Conservation (phyloP, 2,113 vertebrate species). For the Microtus montanus region DNA sequence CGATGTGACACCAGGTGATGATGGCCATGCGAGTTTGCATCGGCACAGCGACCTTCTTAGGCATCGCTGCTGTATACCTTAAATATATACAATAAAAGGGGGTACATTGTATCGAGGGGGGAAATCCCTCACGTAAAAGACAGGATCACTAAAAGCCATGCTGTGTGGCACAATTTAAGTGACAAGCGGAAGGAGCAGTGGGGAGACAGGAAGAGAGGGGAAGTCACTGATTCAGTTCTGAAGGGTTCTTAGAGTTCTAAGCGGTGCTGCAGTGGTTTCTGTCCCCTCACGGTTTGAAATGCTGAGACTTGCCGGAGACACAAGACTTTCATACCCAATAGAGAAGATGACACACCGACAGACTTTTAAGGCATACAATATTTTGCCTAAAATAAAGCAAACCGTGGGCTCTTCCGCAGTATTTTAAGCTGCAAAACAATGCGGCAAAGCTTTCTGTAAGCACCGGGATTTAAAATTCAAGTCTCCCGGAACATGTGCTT, state of each 20-base stretch:
- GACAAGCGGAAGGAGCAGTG: neutral
- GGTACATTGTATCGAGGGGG: too few species aligned
- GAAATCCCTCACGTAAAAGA: neutral
- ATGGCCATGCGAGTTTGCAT: neutral
- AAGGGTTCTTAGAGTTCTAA: neutral
- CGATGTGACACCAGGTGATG: neutral
- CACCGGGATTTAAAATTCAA: neutral
- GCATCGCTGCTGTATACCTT: neutral
- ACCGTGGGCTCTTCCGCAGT: neutral
- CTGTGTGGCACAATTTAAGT: neutral
- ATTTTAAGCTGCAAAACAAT: neutral
- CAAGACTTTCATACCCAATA: neutral
- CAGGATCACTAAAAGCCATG: too few species aligned
- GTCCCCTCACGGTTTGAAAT: constrained; percentile 23
- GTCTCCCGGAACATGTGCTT: neutral
- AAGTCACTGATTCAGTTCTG: neutral
- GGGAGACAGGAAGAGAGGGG: neutral
- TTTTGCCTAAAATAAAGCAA: constrained; percentile 1
- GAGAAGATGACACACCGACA: neutral
- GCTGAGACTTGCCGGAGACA: neutral
- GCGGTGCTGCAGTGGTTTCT: neutral
- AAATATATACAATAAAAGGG: neutral
- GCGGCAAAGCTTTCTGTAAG: neutral
- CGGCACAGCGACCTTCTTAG: neutral
- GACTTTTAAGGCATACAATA: neutral